Percentiles rank a stretch among this genome's conserved stretches.
Conservation (phyloP, 2,113 vertebrate genomes). For the Oryzias woworae region DNA sequence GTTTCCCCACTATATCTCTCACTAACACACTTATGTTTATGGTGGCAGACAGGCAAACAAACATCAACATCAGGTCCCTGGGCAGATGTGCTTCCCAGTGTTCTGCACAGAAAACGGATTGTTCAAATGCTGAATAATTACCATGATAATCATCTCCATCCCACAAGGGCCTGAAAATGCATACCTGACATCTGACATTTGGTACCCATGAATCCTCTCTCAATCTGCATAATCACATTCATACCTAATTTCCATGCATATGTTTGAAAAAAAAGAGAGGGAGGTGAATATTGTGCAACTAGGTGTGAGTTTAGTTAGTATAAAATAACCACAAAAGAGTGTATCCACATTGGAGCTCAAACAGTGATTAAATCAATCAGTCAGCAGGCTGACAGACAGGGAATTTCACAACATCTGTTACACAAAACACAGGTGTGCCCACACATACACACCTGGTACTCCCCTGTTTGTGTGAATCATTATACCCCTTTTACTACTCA, state of each 20-base stretch:
- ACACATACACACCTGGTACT: too few species aligned
- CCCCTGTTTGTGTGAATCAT: too few species aligned
- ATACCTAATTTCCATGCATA: slow-evolving; percentile 64
- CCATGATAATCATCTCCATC: slow-evolving; percentile 76
- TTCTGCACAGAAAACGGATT: slow-evolving; percentile 60
- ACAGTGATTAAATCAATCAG: neutral
- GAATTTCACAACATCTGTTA: neutral
- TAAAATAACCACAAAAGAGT: slow-evolving; percentile 11
- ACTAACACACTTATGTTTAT: slow-evolving; percentile 51
- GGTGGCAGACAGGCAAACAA: slow-evolving; percentile 67
- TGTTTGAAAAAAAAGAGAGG: slow-evolving; percentile 41
- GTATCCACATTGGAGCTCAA: neutral
- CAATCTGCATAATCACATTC: slow-evolving; percentile 76
- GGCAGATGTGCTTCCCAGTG: slow-evolving; percentile 64
- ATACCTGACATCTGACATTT: slow-evolving; percentile 76
- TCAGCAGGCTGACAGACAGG: neutral
- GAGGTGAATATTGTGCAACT: slow-evolving; percentile 38
- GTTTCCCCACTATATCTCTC: slow-evolving; percentile 50
- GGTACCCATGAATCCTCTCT: slow-evolving; percentile 69
- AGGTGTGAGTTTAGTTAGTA: slow-evolving; percentile 14
- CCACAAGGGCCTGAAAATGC: slow-evolving; percentile 70
- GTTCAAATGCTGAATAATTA: slow-evolving; percentile 79
- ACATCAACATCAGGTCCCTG: slow-evolving; percentile 64
- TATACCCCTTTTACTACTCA: too few species aligned
- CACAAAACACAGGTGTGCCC: neutral